A percentile compares a stretch with the other conserved stretches of the same genome.
These are phyloP conservation scores for Anas flavirostris DNA, from an alignment of 2,797 vertebrate species.

Conservation along the genomic window DNA sequence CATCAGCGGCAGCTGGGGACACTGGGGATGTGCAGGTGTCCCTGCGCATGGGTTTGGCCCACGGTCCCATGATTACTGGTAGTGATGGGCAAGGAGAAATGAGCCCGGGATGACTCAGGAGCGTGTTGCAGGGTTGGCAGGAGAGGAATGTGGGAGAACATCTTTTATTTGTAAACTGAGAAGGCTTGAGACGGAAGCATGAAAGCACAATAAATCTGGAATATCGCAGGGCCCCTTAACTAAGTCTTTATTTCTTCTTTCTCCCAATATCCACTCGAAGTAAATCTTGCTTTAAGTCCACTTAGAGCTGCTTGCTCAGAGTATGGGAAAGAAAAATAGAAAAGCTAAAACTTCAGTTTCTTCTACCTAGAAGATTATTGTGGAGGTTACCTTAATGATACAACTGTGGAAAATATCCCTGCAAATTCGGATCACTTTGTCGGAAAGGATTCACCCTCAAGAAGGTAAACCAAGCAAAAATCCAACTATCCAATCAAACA, in stretches of 20 bases:
- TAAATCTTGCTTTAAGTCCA: not conserved
- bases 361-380: not conserved
- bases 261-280: not conserved
- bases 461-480: not conserved
- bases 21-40: not conserved
- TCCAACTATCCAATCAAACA: slow-evolving; percentile 4
- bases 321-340: not conserved
- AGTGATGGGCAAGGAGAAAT: not conserved
- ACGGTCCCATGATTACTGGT: accelerated
- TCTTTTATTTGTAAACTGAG: not conserved
- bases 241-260: not conserved
- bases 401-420: not conserved
- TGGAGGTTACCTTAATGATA: not conserved
- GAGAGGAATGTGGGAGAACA: not conserved
- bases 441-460: slow-evolving; percentile 22
- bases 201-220: not conserved
- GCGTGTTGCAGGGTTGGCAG: not conserved
- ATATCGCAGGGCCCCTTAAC: not conserved
- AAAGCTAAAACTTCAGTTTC: not conserved
- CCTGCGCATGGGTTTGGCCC: not conserved
- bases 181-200: not conserved
- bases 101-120: not conserved
- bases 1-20: not conserved
- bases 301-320: not conserved
- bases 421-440: slow-evolving; percentile 18